phyloP scores from a whole-genome alignment of 1,140 invertebrate genomes.

The Drosophila albomicans region DNA sequence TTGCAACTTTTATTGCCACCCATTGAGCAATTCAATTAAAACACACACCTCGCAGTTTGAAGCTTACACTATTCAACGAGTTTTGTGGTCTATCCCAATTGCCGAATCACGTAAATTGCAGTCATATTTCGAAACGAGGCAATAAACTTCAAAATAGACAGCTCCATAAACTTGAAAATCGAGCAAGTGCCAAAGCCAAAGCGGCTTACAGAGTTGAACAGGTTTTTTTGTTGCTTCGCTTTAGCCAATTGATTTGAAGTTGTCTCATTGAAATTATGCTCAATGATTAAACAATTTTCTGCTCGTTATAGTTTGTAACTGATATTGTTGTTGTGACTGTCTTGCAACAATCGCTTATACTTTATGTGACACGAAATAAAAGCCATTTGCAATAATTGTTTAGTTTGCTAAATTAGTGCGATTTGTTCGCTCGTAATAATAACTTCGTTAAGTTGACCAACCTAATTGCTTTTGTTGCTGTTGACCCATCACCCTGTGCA shows the following conservation, averaged over 20 bases:
- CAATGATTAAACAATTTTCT: constrained; percentile 79
- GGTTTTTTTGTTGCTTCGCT: constrained; percentile 35
- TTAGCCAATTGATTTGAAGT: constrained; percentile 32
- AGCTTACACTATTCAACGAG: constrained; percentile 15
- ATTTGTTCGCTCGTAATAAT: constrained; percentile 68
- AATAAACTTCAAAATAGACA: constrained; percentile 57
- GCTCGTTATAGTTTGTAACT: constrained; percentile 11
- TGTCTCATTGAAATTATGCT: constrained; percentile 67
- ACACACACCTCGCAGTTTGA: not conserved
- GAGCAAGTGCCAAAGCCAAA: constrained; percentile 52
- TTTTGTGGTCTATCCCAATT: constrained; percentile 25
- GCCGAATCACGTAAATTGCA: constrained; percentile 61
- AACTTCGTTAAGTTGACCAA: constrained; percentile 55
- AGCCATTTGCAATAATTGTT: constrained; percentile 74
- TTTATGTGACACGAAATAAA: constrained; percentile 57
- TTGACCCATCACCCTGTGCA: constrained; percentile 57
- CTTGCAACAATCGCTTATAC: constrained; percentile 40
- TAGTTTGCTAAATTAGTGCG: constrained; percentile 70
- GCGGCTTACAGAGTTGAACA: constrained; percentile 53
- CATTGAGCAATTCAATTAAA: constrained; percentile 30
- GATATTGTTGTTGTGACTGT: constrained; percentile 9
- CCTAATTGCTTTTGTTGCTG: constrained; percentile 64
- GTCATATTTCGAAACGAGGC: constrained; percentile 69
- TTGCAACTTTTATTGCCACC: constrained; percentile 33
- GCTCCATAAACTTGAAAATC: constrained; percentile 60